Base-by-base conservation (phyloP, 1,140 invertebrate species). In the Drosophila rufa region DNA sequence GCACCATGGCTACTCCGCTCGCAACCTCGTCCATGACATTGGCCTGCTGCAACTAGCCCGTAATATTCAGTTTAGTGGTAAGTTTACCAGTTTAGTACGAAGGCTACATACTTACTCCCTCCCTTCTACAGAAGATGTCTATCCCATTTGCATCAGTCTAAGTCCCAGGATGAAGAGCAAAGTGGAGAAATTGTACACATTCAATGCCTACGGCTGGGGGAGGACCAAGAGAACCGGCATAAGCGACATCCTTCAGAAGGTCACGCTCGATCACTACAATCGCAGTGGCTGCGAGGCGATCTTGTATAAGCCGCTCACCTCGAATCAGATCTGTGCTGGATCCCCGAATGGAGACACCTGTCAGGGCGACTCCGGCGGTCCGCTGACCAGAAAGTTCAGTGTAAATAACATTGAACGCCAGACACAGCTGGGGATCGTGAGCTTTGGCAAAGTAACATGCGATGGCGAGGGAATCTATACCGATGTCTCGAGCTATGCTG, bases 121-220 rank as follows among this genome's bases (percentile, higher is more conserved):
- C 15, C 14, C 15, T 4, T 65, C 3, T 19, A 4, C 36, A 69
- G 66, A 1, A 0, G 0, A 1, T 1, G 6, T 45, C 14, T 22
- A 25, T 12, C 66, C 66, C 6, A 27, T 69, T 2, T 69, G 66
- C 47, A 51, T 69, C 15, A 3, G 1, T 33, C 1, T 36, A 30
- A 1, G 17, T 11, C 12, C 9, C 1, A 1, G 0, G 2, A 3
- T 25, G 1, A 30, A 5, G 25, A 19, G 2, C 1, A 0, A 2
- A 3, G 46, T 69, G 14, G 36, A 66, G 0, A 2, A 0, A 0
- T 1, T 17, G 3, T 0, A 0, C 2, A 5, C 1, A 0, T 27
- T 69, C 3, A 19, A 25, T 1, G 47, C 46, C 12, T 43, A 51
- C 8, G 66, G 61, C 8, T 69, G 66, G 66, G 66, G 61, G 2